Percentiles rank a stretch among this genome's conserved stretches.
Conservation (phyloP, 1,140 invertebrate genomes). For the Oryctes rhinoceros region DNA sequence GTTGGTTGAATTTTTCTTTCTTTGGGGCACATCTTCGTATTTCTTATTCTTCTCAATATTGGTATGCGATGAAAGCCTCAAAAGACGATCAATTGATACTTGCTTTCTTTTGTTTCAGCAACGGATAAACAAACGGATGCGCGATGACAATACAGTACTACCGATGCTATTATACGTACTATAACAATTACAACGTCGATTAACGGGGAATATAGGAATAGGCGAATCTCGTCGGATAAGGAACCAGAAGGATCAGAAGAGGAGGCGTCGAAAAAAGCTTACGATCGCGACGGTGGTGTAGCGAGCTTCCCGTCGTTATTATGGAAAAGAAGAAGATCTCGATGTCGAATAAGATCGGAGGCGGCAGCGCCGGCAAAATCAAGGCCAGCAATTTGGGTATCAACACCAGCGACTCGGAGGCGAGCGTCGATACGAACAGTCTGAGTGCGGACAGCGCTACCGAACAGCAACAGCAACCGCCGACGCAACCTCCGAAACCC, state of each 20-base stretch:
- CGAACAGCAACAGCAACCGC: slow-evolving; percentile 49
- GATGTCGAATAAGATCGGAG: slow-evolving; percentile 56
- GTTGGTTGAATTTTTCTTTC: too few relatives aligned
- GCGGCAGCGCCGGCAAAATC: slow-evolving; percentile 42
- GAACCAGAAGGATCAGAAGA: neutral
- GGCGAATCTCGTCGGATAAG: neutral
- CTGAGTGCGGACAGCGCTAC: slow-evolving; percentile 66
- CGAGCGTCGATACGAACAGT: slow-evolving; percentile 70
- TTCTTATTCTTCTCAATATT: too few relatives aligned
- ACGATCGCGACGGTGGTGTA: neutral
- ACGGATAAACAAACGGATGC: neutral
- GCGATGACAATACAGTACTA: slow-evolving; percentile 9
- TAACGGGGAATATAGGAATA: neutral
- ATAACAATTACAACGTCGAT: neutral
- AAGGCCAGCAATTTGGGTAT: slow-evolving; percentile 48
- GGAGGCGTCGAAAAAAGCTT: neutral
- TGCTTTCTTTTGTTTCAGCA: neutral
- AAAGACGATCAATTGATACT: too few relatives aligned
- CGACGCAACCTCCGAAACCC: slow-evolving; percentile 53
- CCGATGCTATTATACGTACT: neutral
- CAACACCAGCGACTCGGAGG: slow-evolving; percentile 64
- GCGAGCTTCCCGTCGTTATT: neutral
- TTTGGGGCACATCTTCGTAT: too few relatives aligned
- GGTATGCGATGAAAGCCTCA: too few relatives aligned
- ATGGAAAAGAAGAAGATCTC: slow-evolving; percentile 56